These are phyloP conservation scores for Tragelaphus buxtoni DNA, from an alignment of 2,113 vertebrate genomes.

Conservation along the genomic window DNA sequence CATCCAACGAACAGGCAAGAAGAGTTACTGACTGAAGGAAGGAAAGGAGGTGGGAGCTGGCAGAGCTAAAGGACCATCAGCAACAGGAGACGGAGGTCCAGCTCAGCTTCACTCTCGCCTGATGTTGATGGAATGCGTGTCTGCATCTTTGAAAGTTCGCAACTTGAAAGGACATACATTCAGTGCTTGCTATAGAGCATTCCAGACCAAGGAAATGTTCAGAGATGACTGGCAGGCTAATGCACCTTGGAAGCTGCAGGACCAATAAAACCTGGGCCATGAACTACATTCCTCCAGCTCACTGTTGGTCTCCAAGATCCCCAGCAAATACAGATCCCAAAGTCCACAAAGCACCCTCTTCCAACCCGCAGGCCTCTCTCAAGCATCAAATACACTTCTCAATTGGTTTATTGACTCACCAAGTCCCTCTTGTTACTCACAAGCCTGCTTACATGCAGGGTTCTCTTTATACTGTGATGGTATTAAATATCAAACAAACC, in stretches of 20 bases:
- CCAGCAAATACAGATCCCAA: not conserved
- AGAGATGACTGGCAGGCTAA: accelerated
- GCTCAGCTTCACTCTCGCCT: not conserved
- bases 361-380: not conserved
- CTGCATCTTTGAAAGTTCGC: not conserved
- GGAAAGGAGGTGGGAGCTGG: not conserved
- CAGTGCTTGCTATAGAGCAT: not conserved
- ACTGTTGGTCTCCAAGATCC: accelerated
- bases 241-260: accelerated
- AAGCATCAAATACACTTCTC: accelerated
- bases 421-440: accelerated
- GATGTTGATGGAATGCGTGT: not conserved
- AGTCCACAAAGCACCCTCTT: accelerated
- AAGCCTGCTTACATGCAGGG: not conserved
- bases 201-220: not conserved
- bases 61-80: not conserved
- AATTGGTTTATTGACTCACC: accelerated
- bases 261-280: accelerated
- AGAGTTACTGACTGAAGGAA: not conserved
- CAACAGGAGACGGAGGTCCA: not conserved
- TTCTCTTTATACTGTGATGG: too few species aligned
- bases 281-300: accelerated
- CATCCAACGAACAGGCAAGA: not conserved
- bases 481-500: not conserved
- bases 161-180: not conserved